Conservation (phyloP, 1,140 invertebrate species). For the Heliconius nattereri region DNA sequence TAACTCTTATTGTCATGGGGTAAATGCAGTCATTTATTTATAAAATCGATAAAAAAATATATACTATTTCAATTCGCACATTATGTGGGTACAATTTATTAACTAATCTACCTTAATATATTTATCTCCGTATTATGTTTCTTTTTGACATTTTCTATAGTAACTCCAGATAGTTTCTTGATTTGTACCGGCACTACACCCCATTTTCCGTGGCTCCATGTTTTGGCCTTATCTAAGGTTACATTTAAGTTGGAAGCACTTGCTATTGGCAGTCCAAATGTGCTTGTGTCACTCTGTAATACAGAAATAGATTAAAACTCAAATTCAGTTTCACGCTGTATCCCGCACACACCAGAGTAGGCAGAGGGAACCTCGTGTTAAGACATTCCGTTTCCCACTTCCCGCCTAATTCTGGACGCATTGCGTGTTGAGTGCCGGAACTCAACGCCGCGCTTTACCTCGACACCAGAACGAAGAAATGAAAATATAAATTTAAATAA, state of each 20-base stretch:
- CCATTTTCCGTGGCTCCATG: conserved; percentile 67
- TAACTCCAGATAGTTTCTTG: conserved; percentile 62
- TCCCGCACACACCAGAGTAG: too few species aligned
- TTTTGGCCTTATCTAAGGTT: conserved; percentile 47
- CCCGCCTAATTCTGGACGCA: too few species aligned
- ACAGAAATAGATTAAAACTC: conserved; percentile 17
- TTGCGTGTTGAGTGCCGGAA: too few species aligned
- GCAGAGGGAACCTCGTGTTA: too few species aligned
- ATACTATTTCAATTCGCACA: too few species aligned
- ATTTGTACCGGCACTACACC: conserved; percentile 70
- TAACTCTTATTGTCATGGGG: neutral
- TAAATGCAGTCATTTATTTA: too few species aligned
- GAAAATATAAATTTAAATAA: too few species aligned
- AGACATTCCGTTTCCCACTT: too few species aligned
- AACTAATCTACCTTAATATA: conserved; percentile 59
- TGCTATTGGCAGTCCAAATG: conserved; percentile 65
- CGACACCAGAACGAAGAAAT: too few species aligned
- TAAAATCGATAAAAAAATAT: too few species aligned
- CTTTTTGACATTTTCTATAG: conserved; percentile 64
- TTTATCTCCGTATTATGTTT: conserved; percentile 71
- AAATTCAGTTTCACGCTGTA: too few species aligned
- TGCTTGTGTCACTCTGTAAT: conserved; percentile 66
- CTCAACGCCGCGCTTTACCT: too few species aligned
- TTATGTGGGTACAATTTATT: neutral
- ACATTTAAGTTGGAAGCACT: conserved; percentile 65